Base-by-base conservation (phyloP, 2,113 vertebrate genomes). In the Pogona vitticeps region DNA sequence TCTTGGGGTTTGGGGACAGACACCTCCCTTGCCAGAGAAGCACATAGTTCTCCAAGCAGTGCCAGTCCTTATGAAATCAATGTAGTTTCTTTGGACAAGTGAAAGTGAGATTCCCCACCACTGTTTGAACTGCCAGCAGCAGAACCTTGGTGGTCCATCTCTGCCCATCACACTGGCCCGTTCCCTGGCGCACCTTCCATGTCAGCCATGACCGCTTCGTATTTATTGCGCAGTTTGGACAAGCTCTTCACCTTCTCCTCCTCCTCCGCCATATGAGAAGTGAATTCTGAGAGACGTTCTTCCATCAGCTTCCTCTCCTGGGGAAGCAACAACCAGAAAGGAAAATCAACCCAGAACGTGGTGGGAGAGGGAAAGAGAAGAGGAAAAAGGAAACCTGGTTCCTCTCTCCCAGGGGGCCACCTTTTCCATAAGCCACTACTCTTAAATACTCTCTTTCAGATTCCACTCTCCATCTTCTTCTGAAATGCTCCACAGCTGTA, bases 201-300 rank as follows among this genome's bases (percentile, higher is more conserved):
- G 92, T 98, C 98, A 0, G 97, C 96, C 0, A 98, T 97, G 5
- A 97, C 93, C 8, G 98, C 97, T 85, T 98, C 98, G 33, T 98
- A 98, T 78, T 98, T 98, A 94, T 97, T 97, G 77, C 98, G 97
- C 1, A 98, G 97, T 88, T 98, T 98, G 88, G 96, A 98, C 3
- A 98, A 96, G 89, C 97, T 98, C 94, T 98, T 98, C 86, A 97
- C 94, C 84, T 98, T 98, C 94, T 98, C 98, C 71, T 98, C 98
- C 87, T 98, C 98, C 81, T 98, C 98, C 0, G 97, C 97, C 15
- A 98, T 96, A 84, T 98, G 97, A 42, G 98, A 97, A 0, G 96
- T 96, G 88, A 98, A 96, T 81, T 98, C 98, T 1, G 94, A 94
- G 86, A 98, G 94, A 26, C 98, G 96, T 42, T 98, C 98, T 58